Conservation (phyloP, 23 tunicate genomes). For the Ascidia mentula region DNA sequence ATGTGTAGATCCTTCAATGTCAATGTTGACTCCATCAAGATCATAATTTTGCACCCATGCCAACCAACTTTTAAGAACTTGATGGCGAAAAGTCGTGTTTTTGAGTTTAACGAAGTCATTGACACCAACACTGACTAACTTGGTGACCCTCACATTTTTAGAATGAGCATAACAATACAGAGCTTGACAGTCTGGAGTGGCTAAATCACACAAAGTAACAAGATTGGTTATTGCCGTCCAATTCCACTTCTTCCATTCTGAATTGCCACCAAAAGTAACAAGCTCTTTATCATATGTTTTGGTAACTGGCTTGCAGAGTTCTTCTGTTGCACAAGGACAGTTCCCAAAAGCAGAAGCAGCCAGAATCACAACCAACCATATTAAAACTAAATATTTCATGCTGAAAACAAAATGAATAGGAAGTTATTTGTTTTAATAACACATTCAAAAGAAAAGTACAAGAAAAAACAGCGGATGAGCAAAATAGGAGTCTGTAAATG, state of each 20-base stretch:
- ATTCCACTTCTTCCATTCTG: slow-evolving; percentile 42
- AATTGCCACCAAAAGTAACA: slow-evolving; percentile 25
- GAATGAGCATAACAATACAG: slow-evolving; percentile 68
- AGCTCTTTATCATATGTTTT: slow-evolving; percentile 34
- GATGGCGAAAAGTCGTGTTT: slow-evolving; percentile 11
- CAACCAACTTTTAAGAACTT: slow-evolving; percentile 42
- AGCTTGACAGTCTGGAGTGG: slow-evolving; percentile 14
- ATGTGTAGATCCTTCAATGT: slow-evolving; percentile 66
- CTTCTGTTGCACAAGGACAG: slow-evolving; percentile 43
- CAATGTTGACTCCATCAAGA: slow-evolving; percentile 72
- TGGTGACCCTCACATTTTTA: slow-evolving; percentile 37
- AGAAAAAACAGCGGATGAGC: too few relatives aligned
- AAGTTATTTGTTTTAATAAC: too few relatives aligned
- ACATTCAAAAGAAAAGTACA: too few relatives aligned
- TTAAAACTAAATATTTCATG: too few relatives aligned
- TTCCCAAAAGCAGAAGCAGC: background rate
- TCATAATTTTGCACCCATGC: slow-evolving; percentile 10
- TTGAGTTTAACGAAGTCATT: slow-evolving; percentile 18
- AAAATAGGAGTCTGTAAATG: too few relatives aligned
- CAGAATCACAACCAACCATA: too few relatives aligned
- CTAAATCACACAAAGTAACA: background rate
- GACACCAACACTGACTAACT: slow-evolving; percentile 23
- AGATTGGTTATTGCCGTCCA: slow-evolving; percentile 63
- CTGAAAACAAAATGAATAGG: too few relatives aligned
- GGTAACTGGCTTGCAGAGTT: slow-evolving; percentile 42